A percentile compares a stretch with the other conserved stretches of the same genome.
Conservation (phyloP, 2,113 vertebrate genomes). For the Donacobius atricapilla region DNA sequence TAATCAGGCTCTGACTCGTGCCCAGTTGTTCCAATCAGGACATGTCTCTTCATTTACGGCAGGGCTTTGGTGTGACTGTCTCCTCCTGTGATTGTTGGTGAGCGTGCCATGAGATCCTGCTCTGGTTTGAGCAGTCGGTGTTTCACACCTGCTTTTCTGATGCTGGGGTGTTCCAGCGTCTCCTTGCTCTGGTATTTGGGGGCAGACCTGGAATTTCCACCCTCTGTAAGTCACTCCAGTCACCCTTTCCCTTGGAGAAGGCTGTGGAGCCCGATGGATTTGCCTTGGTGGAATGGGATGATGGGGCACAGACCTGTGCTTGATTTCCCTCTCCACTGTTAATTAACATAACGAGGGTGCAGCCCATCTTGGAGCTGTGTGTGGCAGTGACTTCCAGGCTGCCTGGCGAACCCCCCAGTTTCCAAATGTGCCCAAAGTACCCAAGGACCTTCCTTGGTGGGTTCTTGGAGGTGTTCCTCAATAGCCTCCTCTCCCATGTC, state of each 20-base stretch:
- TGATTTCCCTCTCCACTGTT: neutral
- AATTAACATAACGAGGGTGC: neutral
- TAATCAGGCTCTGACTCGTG: neutral
- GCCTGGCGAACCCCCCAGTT: neutral
- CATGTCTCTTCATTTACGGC: neutral
- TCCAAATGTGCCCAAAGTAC: accelerated
- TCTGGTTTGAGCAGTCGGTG: neutral
- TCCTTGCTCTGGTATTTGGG: neutral
- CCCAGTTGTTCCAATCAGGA: neutral
- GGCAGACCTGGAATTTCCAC: neutral
- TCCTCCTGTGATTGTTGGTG: neutral
- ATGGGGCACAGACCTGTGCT: neutral
- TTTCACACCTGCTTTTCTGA: neutral
- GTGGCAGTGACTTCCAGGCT: neutral
- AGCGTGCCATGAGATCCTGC: neutral
- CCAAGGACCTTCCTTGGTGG: neutral
- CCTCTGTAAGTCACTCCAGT: neutral
- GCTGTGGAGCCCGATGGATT: neutral
- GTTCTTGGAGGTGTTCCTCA: neutral
- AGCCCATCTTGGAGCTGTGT: neutral
- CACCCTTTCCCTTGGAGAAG: neutral
- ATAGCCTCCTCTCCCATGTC: neutral
- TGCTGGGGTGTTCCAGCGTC: neutral
- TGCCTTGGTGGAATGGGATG: neutral
- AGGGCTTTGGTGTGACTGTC: neutral